phyloP scores from a whole-genome alignment of 2,888 invertebrate genomes.

The Cosmia trapezina region DNA sequence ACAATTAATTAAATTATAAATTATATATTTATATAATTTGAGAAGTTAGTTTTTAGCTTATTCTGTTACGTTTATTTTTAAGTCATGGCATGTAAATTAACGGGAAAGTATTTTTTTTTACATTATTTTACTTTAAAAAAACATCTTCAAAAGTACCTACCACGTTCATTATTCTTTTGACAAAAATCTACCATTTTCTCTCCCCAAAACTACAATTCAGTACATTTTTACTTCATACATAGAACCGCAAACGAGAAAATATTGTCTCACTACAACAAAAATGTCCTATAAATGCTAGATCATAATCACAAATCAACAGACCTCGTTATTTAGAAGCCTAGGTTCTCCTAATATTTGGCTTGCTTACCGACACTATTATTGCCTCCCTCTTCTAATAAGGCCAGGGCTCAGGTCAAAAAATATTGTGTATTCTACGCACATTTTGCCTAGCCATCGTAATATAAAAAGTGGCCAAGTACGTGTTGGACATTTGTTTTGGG shows the following conservation, averaged over 20 bases:
- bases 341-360: conserved; percentile 29
- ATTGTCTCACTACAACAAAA: conserved; percentile 31
- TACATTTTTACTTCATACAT: conserved; percentile 1
- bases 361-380: conserved; percentile 43
- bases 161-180: not conserved
- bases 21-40: too few species aligned
- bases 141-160: not conserved
- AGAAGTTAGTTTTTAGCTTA: too few species aligned
- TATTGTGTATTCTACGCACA: conserved; percentile 59
- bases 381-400: conserved; percentile 12
- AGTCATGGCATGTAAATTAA: not conserved
- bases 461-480: conserved; percentile 30
- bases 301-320: conserved; percentile 19
- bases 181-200: not conserved
- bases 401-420: conserved; percentile 32
- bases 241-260: conserved; percentile 37
- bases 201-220: not conserved
- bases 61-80: too few species aligned
- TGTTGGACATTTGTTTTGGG: conserved; percentile 5
- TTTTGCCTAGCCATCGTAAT: conserved; percentile 56
- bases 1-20: too few species aligned
- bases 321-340: conserved; percentile 16
- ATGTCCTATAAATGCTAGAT: not conserved
- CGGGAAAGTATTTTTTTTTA: not conserved
- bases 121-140: not conserved